phyloP scores from a whole-genome alignment of 2,113 vertebrate genomes.

The Alouatta palliata region DNA sequence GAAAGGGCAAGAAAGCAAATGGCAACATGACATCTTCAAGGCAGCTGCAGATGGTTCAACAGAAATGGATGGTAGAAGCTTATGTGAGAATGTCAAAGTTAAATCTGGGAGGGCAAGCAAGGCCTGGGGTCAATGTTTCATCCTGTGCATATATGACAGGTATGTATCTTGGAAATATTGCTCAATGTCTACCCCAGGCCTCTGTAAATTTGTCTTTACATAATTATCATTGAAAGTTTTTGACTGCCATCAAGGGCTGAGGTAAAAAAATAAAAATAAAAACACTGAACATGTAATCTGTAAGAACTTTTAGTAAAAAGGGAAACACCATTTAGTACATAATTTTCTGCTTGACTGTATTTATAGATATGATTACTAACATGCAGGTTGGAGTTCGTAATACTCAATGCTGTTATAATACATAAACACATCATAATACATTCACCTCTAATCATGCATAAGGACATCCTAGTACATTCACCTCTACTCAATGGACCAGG shows the following conservation, averaged over 20 bases:
- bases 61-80: background rate
- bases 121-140: background rate
- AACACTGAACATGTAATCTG: background rate
- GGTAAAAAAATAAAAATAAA: background rate
- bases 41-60: background rate
- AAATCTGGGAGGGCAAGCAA: background rate
- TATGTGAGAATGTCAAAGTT: background rate
- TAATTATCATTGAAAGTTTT: background rate
- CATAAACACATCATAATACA: background rate
- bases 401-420: background rate
- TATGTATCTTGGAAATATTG: background rate
- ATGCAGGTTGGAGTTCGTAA: background rate
- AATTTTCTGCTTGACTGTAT: background rate
- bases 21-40: background rate
- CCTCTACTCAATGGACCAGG: background rate
- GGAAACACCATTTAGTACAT: background rate
- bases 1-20: background rate
- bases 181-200: background rate
- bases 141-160: background rate
- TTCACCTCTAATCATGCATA: background rate
- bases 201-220: background rate
- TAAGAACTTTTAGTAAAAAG: background rate
- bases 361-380: background rate
- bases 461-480: background rate
- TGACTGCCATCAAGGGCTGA: background rate